Base-by-base conservation (phyloP, 2,888 invertebrate species). In the Drosophila suboccidentalis region DNA sequence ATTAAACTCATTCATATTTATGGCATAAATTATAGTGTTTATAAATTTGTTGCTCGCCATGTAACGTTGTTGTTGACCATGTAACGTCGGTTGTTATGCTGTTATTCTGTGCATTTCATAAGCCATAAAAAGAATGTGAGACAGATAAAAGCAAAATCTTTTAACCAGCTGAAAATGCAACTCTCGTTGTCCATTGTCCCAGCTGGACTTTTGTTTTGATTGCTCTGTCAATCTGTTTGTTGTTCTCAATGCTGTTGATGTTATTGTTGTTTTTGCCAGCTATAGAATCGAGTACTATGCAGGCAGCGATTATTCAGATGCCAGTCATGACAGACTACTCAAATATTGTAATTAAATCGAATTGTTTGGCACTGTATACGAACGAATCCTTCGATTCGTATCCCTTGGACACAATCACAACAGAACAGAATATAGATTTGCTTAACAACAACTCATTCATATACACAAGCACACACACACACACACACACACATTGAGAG, bases 331-430 rank as follows among this genome's bases (percentile, higher is more conserved):
- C 19, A 47, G 10, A 13, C 29, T n/a, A 44, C 29, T 60, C 47
- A 59, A 64, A 64, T 65, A 67, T 73, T 65, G 59, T 77, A 71
- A 79, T 77, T 79, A 80, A 80, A 81, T 73, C 65, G 63, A 62
- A 77, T 77, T 63, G 70, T 55, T 68, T 65, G 59, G 11, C 19
- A 47, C 22, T 17, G 5, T 49, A 26, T 26, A 26, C 8, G 15
- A 29, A 4, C 17, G 32, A 32, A 32, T 34, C 50, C 29, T 22
- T 39, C n/a, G 8, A 9, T 19, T 22, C 17, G 47, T 5, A 29
- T 19, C 19, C n/a, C 22, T 36, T 19, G 51, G 22, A 15, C 15
- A 26, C 50, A 50, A 36, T 41, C 54, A 32, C 54, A 54, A 19
- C 54, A 54, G 34, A 44, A 32, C 43, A 54, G 34, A 44, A 22